phyloP scores from a whole-genome alignment of 1,140 invertebrate species.

The Drosophila azteca region DNA sequence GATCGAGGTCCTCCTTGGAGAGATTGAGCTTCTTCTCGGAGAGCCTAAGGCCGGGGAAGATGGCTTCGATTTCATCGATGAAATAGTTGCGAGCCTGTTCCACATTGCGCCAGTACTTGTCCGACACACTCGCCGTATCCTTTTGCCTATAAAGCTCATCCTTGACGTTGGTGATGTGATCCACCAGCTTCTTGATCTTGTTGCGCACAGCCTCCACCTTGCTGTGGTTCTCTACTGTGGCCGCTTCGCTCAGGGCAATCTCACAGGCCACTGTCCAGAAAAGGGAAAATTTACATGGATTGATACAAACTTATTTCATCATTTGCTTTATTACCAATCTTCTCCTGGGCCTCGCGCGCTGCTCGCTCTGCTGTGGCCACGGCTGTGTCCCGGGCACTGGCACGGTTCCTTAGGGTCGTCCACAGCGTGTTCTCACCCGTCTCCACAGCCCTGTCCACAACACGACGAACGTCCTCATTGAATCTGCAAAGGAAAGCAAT shows the following conservation, averaged over 20 bases:
- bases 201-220: conserved; percentile 83
- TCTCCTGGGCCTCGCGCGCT: conserved; percentile 76
- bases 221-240: conserved; percentile 84
- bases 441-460: conserved; percentile 86
- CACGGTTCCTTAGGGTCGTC: conserved; percentile 86
- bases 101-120: conserved; percentile 89
- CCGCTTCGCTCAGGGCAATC: conserved; percentile 84
- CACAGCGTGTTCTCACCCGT: conserved; percentile 85
- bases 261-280: conserved; percentile 69
- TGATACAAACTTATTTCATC: not conserved
- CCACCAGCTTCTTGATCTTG: conserved; percentile 87
- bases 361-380: conserved; percentile 85
- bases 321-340: conserved; percentile 57
- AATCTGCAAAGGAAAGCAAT: conserved; percentile 80
- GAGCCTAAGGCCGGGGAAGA: conserved; percentile 89
- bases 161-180: conserved; percentile 86
- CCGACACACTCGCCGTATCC: conserved; percentile 86
- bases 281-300: no score
- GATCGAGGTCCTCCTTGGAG: conserved; percentile 87
- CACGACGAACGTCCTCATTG: conserved; percentile 86
- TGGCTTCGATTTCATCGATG: conserved; percentile 88
- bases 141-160: conserved; percentile 85
- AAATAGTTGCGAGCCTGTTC: conserved; percentile 89
- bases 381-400: conserved; percentile 84
- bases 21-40: conserved; percentile 87